Evolutionary conservation across 1,140 invertebrate genomes (phyloP).

Genomic region (Mylabris phalerata): DNA sequence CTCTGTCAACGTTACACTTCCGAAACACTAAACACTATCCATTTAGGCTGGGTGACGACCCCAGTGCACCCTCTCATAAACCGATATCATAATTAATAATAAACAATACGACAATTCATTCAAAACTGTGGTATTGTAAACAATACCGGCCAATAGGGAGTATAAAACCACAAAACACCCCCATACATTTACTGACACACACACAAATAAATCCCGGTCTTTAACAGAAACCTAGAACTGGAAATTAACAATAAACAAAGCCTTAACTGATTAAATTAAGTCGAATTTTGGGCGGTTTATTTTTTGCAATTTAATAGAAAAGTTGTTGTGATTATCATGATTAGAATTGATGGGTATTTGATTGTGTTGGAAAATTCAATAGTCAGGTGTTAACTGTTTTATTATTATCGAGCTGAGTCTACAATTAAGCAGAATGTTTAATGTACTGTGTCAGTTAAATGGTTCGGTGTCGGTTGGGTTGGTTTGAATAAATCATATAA

Average conservation of each 20-base stretch:
- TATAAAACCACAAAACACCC: constrained; percentile 7
- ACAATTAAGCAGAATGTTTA: no score
- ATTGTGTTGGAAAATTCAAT: no score
- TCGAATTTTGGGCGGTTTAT: not conserved
- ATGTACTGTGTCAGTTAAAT: no score
- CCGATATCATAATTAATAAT: constrained; percentile 16
- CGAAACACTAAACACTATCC: constrained; percentile 14
- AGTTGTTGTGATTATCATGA: no score
- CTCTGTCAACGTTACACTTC: constrained; percentile 15
- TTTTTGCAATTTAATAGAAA: not conserved
- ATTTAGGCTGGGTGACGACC: constrained; percentile 1
- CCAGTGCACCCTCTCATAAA: constrained; percentile 5
- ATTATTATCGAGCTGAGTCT: no score
- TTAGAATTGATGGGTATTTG: no score
- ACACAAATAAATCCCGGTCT: no score
- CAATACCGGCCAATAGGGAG: constrained; percentile 7
- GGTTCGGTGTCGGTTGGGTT: no score
- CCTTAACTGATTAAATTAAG: not conserved
- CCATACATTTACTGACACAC: not conserved
- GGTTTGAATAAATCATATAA: no score
- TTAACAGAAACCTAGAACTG: no score
- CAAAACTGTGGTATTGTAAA: constrained; percentile 11
- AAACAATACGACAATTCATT: constrained; percentile 17
- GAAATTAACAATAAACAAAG: not conserved
- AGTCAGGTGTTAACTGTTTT: no score